Evolutionary conservation across 2,797 vertebrate genomes (phyloP).

Genomic region (Liasis olivaceus): DNA sequence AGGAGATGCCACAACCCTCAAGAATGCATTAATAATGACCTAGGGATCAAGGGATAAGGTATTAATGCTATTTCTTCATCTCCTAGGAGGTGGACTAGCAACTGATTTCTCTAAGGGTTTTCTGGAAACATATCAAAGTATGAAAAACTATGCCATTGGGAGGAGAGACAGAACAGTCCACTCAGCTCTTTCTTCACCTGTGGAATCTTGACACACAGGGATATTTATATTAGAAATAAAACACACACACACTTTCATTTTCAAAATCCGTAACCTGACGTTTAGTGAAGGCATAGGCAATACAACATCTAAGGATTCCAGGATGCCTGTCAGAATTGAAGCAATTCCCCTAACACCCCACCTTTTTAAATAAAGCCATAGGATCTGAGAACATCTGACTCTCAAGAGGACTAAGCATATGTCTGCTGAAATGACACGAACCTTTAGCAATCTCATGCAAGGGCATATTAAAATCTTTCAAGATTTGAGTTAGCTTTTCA

Average conservation of each 20-base stretch:
- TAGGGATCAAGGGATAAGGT: conserved; percentile 27
- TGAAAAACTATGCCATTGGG: conserved; percentile 54
- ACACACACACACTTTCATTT: not conserved
- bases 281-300: not conserved
- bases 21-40: conserved; percentile 44
- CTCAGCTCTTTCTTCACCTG: conserved; percentile 38
- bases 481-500: not conserved
- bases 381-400: not conserved
- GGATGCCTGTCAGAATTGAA: not conserved
- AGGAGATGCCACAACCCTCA: conserved; percentile 48
- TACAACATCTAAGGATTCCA: not conserved
- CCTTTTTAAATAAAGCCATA: not conserved
- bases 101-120: conserved; percentile 46
- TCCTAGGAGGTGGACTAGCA: conserved; percentile 37
- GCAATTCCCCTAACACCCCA: not conserved
- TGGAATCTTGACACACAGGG: not conserved
- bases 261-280: not conserved
- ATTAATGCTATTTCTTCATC: conserved; percentile 55
- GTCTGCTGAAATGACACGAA: not conserved
- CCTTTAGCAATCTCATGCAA: not conserved
- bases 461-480: not conserved
- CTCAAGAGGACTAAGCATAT: not conserved
- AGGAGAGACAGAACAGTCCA: conserved; percentile 46
- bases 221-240: not conserved
- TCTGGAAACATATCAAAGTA: conserved; percentile 56